phyloP scores from a whole-genome alignment of 2,797 vertebrate genomes.

The Tarsius wallacei region DNA sequence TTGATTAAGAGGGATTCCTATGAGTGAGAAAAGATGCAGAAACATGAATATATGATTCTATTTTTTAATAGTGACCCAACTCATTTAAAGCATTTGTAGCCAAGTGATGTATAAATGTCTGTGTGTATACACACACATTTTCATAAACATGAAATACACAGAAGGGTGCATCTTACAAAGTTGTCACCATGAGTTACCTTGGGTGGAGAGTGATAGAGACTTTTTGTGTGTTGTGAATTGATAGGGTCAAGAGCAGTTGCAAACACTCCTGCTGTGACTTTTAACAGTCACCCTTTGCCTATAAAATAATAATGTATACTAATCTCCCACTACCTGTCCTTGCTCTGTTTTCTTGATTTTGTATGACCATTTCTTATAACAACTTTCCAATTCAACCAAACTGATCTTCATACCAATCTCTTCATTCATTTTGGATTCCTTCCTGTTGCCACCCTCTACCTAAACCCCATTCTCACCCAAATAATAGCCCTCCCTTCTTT shows the following conservation, averaged over 20 bases:
- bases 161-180: not conserved
- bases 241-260: not conserved
- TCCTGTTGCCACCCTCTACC: not conserved
- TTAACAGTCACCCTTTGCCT: not conserved
- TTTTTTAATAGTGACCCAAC: not conserved
- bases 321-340: not conserved
- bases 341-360: not conserved
- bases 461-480: not conserved
- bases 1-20: constrained; percentile 17
- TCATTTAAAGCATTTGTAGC: not conserved
- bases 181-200: not conserved
- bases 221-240: not conserved
- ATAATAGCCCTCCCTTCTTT: not conserved
- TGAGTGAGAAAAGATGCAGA: not conserved
- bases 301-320: constrained; percentile 54
- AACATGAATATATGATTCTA: not conserved
- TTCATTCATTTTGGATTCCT: not conserved
- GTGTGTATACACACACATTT: not conserved
- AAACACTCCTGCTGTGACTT: not conserved
- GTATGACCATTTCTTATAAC: not conserved
- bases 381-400: not conserved
- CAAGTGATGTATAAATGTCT: not conserved
- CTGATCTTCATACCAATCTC: not conserved
- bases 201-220: not conserved
- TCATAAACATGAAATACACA: not conserved